phyloP scores from a whole-genome alignment of 2,113 vertebrate species.

The Bujurquina vittata region DNA sequence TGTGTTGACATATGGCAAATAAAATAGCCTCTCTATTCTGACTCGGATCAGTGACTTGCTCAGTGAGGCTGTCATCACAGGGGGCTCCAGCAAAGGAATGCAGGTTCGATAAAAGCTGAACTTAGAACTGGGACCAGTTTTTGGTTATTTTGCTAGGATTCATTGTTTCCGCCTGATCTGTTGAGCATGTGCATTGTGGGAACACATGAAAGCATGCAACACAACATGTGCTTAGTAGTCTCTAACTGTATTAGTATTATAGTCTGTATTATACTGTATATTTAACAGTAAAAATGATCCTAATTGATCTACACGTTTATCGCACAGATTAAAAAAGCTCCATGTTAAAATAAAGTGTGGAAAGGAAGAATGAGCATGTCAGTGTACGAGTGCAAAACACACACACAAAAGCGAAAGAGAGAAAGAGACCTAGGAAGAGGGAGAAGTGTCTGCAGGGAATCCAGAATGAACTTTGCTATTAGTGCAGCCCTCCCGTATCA shows the following conservation, averaged over 20 bases:
- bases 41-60: background rate
- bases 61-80: background rate
- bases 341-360: background rate
- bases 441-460: conserved; percentile 26
- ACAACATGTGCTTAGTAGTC: background rate
- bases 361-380: background rate
- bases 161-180: background rate
- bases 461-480: conserved; percentile 32
- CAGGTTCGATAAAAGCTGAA: background rate
- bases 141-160: background rate
- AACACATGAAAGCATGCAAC: background rate
- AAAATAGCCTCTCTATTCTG: background rate
- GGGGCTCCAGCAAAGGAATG: background rate
- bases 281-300: background rate
- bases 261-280: too few species aligned
- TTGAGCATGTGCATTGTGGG: background rate
- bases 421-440: background rate
- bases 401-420: background rate
- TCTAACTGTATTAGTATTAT: background rate
- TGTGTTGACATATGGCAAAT: conserved; percentile 7
- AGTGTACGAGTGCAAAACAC: conserved; percentile 2
- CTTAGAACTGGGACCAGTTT: background rate
- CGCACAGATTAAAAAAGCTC: background rate
- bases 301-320: background rate
- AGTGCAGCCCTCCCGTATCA: conserved; percentile 39